Percentiles rank a stretch among this genome's conserved stretches.
These are phyloP conservation scores for Idris sp. DNA, from an alignment of 1,140 invertebrate genomes.

Conservation along the genomic window DNA sequence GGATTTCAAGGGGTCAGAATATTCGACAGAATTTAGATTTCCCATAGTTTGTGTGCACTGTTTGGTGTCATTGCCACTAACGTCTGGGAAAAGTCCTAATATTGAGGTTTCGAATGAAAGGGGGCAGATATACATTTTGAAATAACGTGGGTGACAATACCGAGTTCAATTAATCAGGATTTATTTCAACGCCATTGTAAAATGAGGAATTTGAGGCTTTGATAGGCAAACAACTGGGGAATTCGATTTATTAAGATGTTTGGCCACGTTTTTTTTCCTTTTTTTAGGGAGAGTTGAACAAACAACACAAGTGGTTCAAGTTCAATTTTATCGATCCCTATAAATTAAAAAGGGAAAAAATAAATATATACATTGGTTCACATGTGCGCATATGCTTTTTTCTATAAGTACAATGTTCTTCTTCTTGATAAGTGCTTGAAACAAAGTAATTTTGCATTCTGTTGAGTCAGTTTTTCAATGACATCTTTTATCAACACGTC, in stretches of 20 bases:
- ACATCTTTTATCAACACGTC: constrained; percentile 31
- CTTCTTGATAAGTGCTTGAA: too few species aligned
- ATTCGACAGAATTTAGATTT: constrained; percentile 71
- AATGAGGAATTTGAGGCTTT: constrained; percentile 27
- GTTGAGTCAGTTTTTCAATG: constrained; percentile 10
- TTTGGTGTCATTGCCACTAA: constrained; percentile 55
- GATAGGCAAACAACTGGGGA: constrained; percentile 20
- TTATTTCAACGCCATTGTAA: constrained; percentile 40
- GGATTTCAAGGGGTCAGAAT: too few species aligned
- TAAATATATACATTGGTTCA: too few species aligned
- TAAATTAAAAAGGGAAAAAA: too few species aligned
- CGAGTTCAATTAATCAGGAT: constrained; percentile 43
- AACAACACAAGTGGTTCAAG: too few species aligned
- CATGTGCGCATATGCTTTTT: too few species aligned
- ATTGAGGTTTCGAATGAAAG: constrained; percentile 44
- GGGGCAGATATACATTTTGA: constrained; percentile 19
- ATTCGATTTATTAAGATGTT: constrained; percentile 31
- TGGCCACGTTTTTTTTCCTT: constrained; percentile 10
- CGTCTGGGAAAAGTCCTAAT: constrained; percentile 29
- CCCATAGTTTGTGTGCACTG: constrained; percentile 28
- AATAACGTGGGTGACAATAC: constrained; percentile 28
- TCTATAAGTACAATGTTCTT: too few species aligned
- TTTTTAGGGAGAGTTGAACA: constrained; percentile 2
- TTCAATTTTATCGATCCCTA: too few species aligned
- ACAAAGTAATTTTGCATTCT: background rate